Conservation (phyloP, 2,113 vertebrate genomes). For the Fregetta grallaria region DNA sequence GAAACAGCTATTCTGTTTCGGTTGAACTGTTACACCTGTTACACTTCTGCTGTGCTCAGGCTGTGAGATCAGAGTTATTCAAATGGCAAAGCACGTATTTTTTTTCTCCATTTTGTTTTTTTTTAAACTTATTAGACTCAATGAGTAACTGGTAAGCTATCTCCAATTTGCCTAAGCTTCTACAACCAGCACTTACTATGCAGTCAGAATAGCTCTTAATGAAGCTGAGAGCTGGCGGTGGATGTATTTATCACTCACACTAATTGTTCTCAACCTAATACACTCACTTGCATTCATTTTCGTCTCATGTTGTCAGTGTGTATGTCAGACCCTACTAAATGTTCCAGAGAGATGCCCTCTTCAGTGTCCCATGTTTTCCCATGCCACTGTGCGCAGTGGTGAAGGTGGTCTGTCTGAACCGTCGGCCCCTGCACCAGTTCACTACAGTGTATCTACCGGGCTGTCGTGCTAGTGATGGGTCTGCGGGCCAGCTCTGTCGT, state of each 20-base stretch:
- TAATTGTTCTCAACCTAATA: constrained; percentile 13
- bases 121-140: background rate
- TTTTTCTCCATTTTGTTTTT: background rate
- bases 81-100: background rate
- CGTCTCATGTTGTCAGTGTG: background rate
- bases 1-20: background rate
- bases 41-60: background rate
- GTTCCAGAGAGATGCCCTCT: background rate
- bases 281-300: background rate
- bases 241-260: background rate
- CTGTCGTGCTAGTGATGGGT: accelerated
- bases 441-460: accelerated
- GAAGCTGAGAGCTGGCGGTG: background rate
- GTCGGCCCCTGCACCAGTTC: accelerated
- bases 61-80: background rate
- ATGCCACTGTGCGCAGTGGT: background rate
- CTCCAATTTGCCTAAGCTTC: background rate
- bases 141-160: background rate
- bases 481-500: background rate
- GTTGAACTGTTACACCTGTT: background rate
- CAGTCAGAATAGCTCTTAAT: background rate
- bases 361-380: background rate
- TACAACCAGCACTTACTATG: constrained; percentile 31
- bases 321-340: background rate
- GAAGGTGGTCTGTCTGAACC: background rate